These are phyloP conservation scores for Gambusia affinis DNA, from an alignment of 2,113 vertebrate species.

Conservation along the genomic window DNA sequence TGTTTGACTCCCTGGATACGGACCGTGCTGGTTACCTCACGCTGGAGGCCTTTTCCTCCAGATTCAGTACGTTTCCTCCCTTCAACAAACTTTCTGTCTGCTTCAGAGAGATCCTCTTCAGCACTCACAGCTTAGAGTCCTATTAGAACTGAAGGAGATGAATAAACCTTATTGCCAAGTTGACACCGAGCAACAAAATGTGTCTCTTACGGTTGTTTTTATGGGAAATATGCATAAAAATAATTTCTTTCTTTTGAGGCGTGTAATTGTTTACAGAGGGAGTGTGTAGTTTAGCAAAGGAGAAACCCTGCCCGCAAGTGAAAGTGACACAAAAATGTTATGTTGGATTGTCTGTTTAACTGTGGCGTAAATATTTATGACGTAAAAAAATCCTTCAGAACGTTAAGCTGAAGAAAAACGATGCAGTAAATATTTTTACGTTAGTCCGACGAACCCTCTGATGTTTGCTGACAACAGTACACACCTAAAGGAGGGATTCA, in stretches of 20 bases:
- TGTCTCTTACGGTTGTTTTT: background rate
- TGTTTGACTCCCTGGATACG: constrained; percentile 89
- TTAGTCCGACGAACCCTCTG: no score
- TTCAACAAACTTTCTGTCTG: background rate
- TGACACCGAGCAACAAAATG: background rate
- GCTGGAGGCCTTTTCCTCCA: constrained; percentile 87
- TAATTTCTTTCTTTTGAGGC: background rate
- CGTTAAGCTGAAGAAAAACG: no score
- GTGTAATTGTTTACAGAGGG: background rate
- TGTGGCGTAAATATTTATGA: no score
- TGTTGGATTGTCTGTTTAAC: no score
- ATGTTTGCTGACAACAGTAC: no score
- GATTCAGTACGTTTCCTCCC: constrained; percentile 87
- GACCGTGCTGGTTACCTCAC: constrained; percentile 88
- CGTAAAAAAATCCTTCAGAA: no score
- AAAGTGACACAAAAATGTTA: no score
- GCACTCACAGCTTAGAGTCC: background rate
- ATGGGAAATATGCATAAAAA: background rate
- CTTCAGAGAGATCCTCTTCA: background rate
- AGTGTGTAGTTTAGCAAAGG: background rate
- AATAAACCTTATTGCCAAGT: background rate
- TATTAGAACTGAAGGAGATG: background rate
- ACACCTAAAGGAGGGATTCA: no score
- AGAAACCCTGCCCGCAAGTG: background rate
- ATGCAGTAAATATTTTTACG: no score